Base-by-base conservation (phyloP, 2,888 invertebrate species). In the Urechis unicinctus region DNA sequence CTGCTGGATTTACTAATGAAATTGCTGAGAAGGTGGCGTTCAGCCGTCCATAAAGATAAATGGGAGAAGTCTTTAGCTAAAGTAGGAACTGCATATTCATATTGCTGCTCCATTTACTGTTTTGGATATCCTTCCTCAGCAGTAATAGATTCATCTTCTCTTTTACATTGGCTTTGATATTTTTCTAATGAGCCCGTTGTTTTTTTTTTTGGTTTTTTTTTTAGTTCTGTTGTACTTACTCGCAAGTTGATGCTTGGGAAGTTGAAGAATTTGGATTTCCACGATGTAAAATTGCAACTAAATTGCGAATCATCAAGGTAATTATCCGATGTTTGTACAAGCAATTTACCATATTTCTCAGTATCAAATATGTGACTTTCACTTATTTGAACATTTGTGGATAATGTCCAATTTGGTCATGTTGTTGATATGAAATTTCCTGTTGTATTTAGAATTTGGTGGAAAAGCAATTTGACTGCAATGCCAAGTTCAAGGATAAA, bases 201-300 rank as follows among this genome's bases (percentile, higher is more conserved):
- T 21, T 26, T 21, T 17, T 42, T 5, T n/a, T n/a, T n/a, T n/a
- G n/a, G n/a, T 2, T 50, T 50, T n/a, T 5, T 24, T 57, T 52
- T 2, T 68, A 80, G 82, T 91, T 94, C 80, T 91, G 92, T 78
- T 90, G 92, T 74, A 86, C 86, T 50, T 91, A 91, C 71, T 88
- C 87, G 63, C 87, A 88, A 63, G 88, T 91, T 72, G 94, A 95
- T 83, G 93, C 90, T 55, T 93, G 93, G 93, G 94, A 95, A 81
- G 83, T 96, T 55, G 94, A 95, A 78, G 83, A 93, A 65, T 93
- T 93, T 81, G 94, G 95, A 42, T 97, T 95, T 80, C 91, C 90
- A 77, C 91, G 93, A 80, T 86, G 92, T 63, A 88, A 90, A 69
- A 82, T 91, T 51, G 85, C 86, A 68, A 88, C 93, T 17, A 96